Conservation (phyloP, 2,888 invertebrate species). For the Eupithecia dodoneata region DNA sequence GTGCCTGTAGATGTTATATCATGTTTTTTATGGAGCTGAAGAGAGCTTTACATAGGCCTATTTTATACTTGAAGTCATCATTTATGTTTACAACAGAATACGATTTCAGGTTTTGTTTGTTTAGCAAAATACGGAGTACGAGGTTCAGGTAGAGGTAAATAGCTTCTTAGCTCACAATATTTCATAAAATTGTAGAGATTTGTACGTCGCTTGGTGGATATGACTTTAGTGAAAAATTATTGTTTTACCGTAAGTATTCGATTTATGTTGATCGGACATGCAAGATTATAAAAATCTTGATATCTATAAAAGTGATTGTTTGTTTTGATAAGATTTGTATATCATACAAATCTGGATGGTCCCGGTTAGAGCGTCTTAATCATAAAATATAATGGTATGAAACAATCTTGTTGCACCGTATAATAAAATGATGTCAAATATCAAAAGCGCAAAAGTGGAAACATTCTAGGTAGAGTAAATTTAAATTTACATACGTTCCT, state of each 20-base stretch:
- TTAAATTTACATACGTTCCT: not conserved
- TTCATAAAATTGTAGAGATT: not conserved
- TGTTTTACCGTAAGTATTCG: not conserved
- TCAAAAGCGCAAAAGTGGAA: not conserved
- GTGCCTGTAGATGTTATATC: conserved; percentile 21
- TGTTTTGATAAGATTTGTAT: conserved; percentile 12
- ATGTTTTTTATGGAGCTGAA: conserved; percentile 23
- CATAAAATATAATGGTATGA: not conserved
- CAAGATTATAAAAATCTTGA: not conserved
- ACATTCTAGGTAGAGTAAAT: not conserved
- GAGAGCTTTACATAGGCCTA: conserved; percentile 1
- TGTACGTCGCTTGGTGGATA: not conserved
- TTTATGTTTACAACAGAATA: not conserved
- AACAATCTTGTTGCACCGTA: not conserved
- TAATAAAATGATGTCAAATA: not conserved
- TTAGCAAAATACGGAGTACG: not conserved
- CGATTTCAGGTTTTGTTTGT: not conserved
- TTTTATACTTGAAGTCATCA: not conserved
- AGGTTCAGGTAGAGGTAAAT: not conserved
- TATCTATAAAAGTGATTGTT: not conserved
- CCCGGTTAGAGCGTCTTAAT: not conserved
- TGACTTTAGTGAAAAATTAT: not conserved
- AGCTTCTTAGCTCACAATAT: not conserved
- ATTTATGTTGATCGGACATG: not conserved
- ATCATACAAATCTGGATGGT: too few relatives aligned